phyloP scores from a whole-genome alignment of 2,888 invertebrate species.

The Hirudinaria manillensis region DNA sequence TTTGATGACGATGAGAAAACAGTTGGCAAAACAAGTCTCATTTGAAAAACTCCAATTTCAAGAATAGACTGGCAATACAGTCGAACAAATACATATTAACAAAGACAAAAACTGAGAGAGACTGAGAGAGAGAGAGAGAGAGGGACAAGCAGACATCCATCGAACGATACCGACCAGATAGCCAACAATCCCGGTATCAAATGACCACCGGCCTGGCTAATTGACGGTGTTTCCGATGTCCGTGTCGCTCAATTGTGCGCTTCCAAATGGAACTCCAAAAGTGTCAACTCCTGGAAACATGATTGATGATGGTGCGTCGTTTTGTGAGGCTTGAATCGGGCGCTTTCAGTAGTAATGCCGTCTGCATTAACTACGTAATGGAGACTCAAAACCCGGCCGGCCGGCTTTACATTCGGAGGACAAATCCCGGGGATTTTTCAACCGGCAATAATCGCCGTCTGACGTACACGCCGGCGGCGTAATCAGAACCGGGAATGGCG shows the following conservation, averaged over 20 bases:
- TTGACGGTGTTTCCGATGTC: constrained; percentile 1
- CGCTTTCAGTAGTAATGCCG: neutral
- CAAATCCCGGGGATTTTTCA: no score
- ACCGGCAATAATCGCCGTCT: no score
- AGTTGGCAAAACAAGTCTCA: no score
- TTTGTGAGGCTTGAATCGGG: neutral
- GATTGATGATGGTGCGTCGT: neutral
- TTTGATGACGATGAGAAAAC: no score
- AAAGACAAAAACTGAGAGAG: neutral
- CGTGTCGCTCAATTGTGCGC: constrained; percentile 6
- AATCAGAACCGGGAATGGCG: no score
- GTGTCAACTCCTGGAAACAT: neutral
- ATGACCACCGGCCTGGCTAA: neutral
- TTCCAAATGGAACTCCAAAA: neutral
- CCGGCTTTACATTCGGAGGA: no score
- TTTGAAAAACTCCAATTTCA: no score
- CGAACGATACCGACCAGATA: neutral
- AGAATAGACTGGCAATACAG: no score
- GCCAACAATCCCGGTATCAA: constrained; percentile 1
- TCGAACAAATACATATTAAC: neutral
- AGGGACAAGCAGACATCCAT: neutral
- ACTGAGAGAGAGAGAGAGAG: neutral
- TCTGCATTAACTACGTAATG: no score
- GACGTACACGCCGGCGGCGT: no score
- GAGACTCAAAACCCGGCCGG: no score